Base-by-base conservation (phyloP, 2,888 invertebrate genomes). In the Sepiola atlantica region DNA sequence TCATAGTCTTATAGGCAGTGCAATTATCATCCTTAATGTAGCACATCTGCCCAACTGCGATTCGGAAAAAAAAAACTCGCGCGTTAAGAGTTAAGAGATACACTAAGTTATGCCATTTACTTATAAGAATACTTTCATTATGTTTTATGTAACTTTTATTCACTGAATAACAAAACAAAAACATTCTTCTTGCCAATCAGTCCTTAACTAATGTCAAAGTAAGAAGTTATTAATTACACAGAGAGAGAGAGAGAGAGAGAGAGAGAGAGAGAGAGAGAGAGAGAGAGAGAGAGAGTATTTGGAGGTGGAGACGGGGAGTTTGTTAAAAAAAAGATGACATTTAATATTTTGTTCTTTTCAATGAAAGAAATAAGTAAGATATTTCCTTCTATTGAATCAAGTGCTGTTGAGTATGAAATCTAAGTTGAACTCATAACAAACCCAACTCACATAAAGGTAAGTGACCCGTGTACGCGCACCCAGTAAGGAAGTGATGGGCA, bases 351-450 rank as follows among this genome's bases (percentile, higher is more conserved):
- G 28, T 8, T 28, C 10, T 1, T 77, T 77, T 77, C 77, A 77
- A 77, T 77, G 77, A 77, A 77, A 77, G 28, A 77, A n/a, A 77
- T 77, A 77, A n/a, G 28, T 77, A 77, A 77, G n/a, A 77, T 77
- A n/a, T 77, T n/a, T 77, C 21, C 20, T 21, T 61, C 57, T 77
- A 77, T 77, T n/a, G 28, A 77, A n/a, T 12, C 28, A 28, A 45
- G 45, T 45, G 45, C 18, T n/a, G 77, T 18, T n/a, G 45, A 77
- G n/a, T 77, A n/a, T 77, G n/a, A n/a, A n/a, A n/a, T 77, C 77
- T 28, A 8, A n/a, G n/a, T 28, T 77, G 28, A 77, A 77, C 77
- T 77, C 77, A 77, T 28, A n/a, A n/a, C 77, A 28, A 77, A 28
- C n/a, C n/a, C 28, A 10, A 28, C 12, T 77, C n/a, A n/a, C 16